Percentiles rank a stretch among this genome's conserved stretches.
phyloP scores from a whole-genome alignment of 2,113 vertebrate species.

The Upupa epops region DNA sequence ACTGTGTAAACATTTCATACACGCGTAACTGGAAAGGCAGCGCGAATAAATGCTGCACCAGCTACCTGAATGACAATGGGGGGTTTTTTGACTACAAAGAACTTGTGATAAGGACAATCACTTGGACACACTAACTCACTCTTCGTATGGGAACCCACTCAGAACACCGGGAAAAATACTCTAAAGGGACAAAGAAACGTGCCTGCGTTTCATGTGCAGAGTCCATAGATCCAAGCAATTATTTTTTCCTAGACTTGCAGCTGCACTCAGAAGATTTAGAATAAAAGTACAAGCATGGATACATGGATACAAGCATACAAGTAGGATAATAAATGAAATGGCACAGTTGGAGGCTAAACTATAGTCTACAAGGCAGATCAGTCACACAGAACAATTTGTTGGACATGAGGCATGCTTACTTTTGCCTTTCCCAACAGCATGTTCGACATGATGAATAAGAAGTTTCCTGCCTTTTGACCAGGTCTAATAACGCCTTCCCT shows the following conservation, averaged over 20 bases:
- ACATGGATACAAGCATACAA: background rate
- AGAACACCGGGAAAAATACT: background rate
- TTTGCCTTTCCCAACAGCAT: background rate
- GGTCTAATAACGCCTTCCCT: background rate
- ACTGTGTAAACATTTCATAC: constrained; percentile 16
- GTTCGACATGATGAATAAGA: background rate
- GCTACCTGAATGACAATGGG: background rate
- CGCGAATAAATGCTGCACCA: background rate
- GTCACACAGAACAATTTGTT: background rate
- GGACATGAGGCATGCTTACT: background rate
- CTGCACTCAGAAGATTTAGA: background rate
- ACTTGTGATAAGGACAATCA: background rate
- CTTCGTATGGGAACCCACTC: background rate
- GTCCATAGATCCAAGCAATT: background rate
- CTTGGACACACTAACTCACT: background rate
- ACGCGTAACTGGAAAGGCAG: background rate
- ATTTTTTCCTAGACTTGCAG: background rate
- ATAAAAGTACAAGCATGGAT: background rate
- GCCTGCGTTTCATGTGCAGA: background rate
- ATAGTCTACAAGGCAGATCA: background rate
- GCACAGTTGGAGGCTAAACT: background rate
- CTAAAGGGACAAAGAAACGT: background rate
- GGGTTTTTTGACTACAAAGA: background rate
- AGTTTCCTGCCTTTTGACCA: background rate
- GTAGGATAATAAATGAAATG: background rate